A percentile compares a stretch with the other conserved stretches of the same genome.
phyloP scores from a whole-genome alignment of 2,888 invertebrate species.

The Tigriopus californicus region DNA sequence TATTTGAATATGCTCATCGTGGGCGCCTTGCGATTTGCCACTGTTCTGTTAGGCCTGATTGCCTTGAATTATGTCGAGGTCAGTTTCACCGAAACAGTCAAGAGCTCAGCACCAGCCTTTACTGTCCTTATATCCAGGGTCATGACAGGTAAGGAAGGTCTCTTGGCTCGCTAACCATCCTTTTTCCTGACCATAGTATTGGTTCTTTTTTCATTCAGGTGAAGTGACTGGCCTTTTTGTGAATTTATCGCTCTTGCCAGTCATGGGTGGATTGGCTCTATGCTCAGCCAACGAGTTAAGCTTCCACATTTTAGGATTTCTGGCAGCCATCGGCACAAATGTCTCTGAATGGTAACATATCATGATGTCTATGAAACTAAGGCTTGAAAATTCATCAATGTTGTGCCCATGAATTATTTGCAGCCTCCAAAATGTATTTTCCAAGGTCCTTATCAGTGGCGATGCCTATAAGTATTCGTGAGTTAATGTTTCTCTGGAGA shows the following conservation, averaged over 20 bases:
- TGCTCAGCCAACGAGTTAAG: conserved; percentile 58
- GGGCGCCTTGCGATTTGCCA: conserved; percentile 46
- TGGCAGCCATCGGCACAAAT: conserved; percentile 56
- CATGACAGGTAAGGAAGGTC: conserved; percentile 34
- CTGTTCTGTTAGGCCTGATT: conserved; percentile 50
- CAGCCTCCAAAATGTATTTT: conserved; percentile 56
- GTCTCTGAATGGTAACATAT: conserved; percentile 50
- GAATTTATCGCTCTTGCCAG: conserved; percentile 49
- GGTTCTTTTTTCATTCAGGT: conserved; percentile 32
- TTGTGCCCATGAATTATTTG: conserved; percentile 21
- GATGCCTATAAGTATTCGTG: conserved; percentile 53
- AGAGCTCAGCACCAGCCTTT: conserved; percentile 57
- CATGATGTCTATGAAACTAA: too few relatives aligned
- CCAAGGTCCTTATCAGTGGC: conserved; percentile 53
- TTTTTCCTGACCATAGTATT: too few relatives aligned
- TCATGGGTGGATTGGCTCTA: conserved; percentile 53
- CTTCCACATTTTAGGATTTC: conserved; percentile 48
- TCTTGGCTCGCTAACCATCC: too few relatives aligned
- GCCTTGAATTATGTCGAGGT: conserved; percentile 57
- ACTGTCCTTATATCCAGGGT: conserved; percentile 51
- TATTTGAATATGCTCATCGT: conserved; percentile 51
- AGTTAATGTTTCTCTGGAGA: conserved; percentile 25
- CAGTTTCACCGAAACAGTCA: conserved; percentile 60
- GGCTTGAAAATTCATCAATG: neutral
- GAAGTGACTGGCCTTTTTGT: conserved; percentile 46